Conservation (phyloP, 2,888 invertebrate genomes). For the Hypercompe scribonia region DNA sequence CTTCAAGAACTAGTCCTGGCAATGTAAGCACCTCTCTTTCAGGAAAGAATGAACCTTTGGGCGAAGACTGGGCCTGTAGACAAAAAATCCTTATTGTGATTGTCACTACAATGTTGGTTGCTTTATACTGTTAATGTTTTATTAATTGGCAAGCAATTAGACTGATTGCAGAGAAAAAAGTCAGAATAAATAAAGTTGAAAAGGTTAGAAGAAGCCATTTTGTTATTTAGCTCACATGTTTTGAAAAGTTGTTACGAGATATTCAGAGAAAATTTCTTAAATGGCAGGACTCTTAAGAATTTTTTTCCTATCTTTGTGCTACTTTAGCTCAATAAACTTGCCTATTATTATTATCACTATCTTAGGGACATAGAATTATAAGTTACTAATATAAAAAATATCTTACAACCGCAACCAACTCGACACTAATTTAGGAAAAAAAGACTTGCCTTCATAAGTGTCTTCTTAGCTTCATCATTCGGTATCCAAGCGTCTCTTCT, state of each 20-base stretch:
- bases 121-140: not conserved
- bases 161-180: too few species aligned
- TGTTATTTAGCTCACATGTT: too few species aligned
- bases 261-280: too few species aligned
- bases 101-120: not conserved
- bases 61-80: slow-evolving; percentile 86
- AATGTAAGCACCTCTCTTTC: slow-evolving; percentile 92
- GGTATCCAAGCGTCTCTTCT: slow-evolving; percentile 93
- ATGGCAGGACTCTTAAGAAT: too few species aligned
- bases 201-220: too few species aligned
- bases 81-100: not conserved
- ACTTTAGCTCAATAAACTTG: too few species aligned
- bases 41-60: slow-evolving; percentile 90
- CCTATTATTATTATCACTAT: too few species aligned
- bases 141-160: not conserved
- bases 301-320: too few species aligned
- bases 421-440: not conserved
- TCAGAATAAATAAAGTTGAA: too few species aligned
- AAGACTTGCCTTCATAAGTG: slow-evolving; percentile 84
- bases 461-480: slow-evolving; percentile 90
- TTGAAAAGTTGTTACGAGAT: too few species aligned
- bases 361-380: too few species aligned
- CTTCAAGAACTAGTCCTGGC: slow-evolving; percentile 93
- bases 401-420: not conserved
- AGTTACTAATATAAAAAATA: too few species aligned